Base-by-base conservation (phyloP, 1,140 invertebrate species). In the Drosophila tsacasi region DNA sequence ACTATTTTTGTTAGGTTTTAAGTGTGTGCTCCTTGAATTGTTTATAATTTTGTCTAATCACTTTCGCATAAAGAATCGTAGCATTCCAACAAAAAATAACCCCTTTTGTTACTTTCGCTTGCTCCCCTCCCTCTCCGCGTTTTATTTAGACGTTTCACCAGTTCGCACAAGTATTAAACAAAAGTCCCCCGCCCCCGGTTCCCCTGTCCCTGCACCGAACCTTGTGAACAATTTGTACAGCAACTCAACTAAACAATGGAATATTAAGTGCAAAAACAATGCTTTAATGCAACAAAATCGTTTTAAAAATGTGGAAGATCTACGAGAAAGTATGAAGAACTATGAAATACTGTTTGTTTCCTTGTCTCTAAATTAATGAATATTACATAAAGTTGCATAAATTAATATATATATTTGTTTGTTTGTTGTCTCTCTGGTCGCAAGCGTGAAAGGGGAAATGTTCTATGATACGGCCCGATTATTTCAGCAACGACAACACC, bases 1-100 rank as follows among this genome's bases (percentile, higher is more conserved):
- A 84, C 61, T 54, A 72, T 89, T 76, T 89, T 89, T 89, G 84
- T 90, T 89, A 89, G 81, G 84, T 89, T 89, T 90, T 89, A 89
- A 89, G 84, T 84, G 85, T 90, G 74, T 75, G 69, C 66, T 87
- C 59, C 78, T 71, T 77, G 60, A 71, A 89, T 77, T 74, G 78
- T 78, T 86, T 83, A 83, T 89, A 61, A 71, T 76, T 89, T 50
- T 89, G 50, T 71, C 66, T 81, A 46, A 69, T 61, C 54, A 49
- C 52, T 60, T 75, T 84, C 71, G 62, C 81, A 86, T 86, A 86
- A 77, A 76, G 73, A 84, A 81, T 90, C 84, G 81, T 89, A 90
- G 84, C 84, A 89, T 89, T 89, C 84, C 85, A 89, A 89, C 77
- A 73, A 60, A 79, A 81, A 50, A 50, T 72, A 49, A 49, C 47